phyloP scores from a whole-genome alignment of 2,888 invertebrate genomes.

The Lampropteryx suffumata region DNA sequence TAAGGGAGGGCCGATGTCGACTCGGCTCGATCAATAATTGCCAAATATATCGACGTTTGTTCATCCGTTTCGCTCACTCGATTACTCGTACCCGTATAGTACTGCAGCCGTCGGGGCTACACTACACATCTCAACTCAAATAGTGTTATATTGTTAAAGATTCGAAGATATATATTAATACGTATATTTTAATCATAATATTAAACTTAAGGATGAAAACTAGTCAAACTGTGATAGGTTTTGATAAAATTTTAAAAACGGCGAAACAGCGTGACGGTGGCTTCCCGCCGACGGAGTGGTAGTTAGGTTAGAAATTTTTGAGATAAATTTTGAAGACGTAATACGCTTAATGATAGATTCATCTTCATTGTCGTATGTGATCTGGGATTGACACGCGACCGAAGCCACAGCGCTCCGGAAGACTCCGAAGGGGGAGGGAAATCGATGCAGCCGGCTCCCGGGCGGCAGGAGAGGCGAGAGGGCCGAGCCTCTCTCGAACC shows the following conservation, averaged over 20 bases:
- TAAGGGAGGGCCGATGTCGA: conserved; percentile 43
- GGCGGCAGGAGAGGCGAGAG: conserved; percentile 19
- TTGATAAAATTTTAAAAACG: conserved; percentile 81
- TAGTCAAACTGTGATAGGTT: conserved; percentile 84
- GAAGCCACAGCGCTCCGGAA: conserved; percentile 36
- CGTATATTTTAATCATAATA: conserved; percentile 82
- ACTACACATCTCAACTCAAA: conserved; percentile 72
- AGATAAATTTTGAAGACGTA: conserved; percentile 48
- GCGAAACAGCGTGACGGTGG: conserved; percentile 41
- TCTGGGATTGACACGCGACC: conserved; percentile 43
- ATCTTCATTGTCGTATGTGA: conserved; percentile 46
- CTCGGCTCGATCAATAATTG: conserved; percentile 42
- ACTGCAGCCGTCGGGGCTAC: conserved; percentile 40
- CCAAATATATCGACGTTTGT: conserved; percentile 49
- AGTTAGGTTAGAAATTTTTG: conserved; percentile 57
- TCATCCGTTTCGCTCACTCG: conserved; percentile 47
- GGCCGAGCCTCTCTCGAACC: conserved; percentile 31
- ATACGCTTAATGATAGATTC: conserved; percentile 49
- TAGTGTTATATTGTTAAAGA: conserved; percentile 81
- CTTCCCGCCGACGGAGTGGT: conserved; percentile 46
- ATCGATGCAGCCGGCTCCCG: conserved; percentile 62
- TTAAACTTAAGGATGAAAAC: conserved; percentile 82
- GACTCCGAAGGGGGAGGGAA: conserved; percentile 51
- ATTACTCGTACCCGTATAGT: conserved; percentile 27
- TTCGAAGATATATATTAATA: conserved; percentile 75